Conservation (phyloP, 2,797 vertebrate species). For the Xiphophorus birchmanni region DNA sequence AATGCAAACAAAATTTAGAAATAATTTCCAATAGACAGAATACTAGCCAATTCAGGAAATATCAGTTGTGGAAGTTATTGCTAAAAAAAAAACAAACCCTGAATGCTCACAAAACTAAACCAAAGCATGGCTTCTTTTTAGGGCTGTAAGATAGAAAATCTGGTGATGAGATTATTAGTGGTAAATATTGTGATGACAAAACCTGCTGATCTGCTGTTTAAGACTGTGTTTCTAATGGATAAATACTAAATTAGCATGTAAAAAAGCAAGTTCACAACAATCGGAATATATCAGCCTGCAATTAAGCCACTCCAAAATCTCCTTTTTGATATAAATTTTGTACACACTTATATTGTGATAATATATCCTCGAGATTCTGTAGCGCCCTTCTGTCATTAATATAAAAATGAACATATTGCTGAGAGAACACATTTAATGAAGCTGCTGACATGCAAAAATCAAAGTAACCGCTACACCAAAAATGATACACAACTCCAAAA, state of each 20-base stretch:
- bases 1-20: not conserved
- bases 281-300: not conserved
- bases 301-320: not conserved
- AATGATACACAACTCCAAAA: not conserved
- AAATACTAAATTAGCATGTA: not conserved
- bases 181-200: not conserved
- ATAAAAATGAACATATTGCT: not conserved
- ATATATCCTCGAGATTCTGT: not conserved
- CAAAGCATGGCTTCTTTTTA: not conserved
- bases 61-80: conserved; percentile 8
- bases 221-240: not conserved
- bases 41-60: conserved; percentile 10
- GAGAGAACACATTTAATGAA: not conserved
- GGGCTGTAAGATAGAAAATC: not conserved
- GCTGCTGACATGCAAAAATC: not conserved
- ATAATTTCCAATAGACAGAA: not conserved
- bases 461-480: not conserved
- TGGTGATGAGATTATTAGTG: not conserved
- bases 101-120: not conserved
- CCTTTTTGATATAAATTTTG: not conserved
- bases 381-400: too few relatives aligned
- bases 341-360: not conserved
- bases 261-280: not conserved
- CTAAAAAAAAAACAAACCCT: not conserved
- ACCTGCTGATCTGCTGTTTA: not conserved